Evolutionary conservation across 1,140 invertebrate species (phyloP).

Genomic region (Apis florea): DNA sequence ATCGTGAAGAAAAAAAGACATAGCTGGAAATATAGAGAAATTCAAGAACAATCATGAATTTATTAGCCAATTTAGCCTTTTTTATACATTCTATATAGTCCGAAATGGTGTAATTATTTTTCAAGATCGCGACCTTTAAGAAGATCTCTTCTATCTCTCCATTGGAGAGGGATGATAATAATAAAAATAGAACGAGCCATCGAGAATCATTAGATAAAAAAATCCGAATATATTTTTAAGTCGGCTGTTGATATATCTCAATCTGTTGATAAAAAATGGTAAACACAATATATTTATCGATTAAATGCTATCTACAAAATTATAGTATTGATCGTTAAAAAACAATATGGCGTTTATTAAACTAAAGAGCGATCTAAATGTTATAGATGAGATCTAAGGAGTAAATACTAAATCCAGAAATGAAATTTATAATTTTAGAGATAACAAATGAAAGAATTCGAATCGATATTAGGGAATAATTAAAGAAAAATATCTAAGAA

Average conservation of each 20-base stretch:
- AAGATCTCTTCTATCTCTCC: neutral
- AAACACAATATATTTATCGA: conserved; percentile 36
- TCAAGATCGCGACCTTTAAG: conserved; percentile 52
- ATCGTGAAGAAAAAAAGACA: neutral
- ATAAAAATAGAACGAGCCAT: conserved; percentile 48
- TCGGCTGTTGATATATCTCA: neutral
- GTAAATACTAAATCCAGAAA: too few relatives aligned
- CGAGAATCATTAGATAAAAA: conserved; percentile 34
- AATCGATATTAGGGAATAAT: neutral
- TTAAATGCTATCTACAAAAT: conserved; percentile 26
- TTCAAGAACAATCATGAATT: conserved; percentile 35
- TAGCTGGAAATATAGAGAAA: neutral
- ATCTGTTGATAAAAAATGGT: conserved; percentile 35
- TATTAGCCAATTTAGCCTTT: conserved; percentile 60
- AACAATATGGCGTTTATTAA: too few relatives aligned
- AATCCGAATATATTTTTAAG: conserved; percentile 15
- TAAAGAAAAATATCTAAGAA: neutral
- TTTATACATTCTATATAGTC: conserved; percentile 40
- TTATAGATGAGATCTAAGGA: too few relatives aligned
- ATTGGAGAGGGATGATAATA: conserved; percentile 6
- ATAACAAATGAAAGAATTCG: neutral
- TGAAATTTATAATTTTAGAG: neutral
- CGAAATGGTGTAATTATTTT: conserved; percentile 65
- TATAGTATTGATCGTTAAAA: neutral
- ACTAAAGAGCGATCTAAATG: too few relatives aligned